These are phyloP conservation scores for Pantelozetes paolii DNA, from an alignment of 2,888 invertebrate genomes.

Conservation along the genomic window DNA sequence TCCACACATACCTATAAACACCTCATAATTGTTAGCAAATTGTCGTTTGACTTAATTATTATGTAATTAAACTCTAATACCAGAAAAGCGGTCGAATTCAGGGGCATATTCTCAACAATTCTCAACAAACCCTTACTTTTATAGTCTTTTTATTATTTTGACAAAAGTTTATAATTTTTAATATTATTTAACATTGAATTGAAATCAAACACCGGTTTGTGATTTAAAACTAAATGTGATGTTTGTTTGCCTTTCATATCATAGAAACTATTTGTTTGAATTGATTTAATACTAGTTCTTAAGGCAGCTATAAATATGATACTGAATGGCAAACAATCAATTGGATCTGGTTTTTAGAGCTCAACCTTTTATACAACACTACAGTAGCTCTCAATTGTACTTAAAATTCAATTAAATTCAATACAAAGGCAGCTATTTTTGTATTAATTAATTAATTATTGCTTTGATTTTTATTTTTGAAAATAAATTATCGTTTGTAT, in stretches of 20 bases:
- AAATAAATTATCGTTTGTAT: slow-evolving; percentile 30
- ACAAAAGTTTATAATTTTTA: not conserved
- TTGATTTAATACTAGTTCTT: slow-evolving; percentile 17
- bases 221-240: slow-evolving; percentile 30
- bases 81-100: slow-evolving; percentile 26
- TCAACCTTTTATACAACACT: not conserved
- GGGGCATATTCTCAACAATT: not conserved
- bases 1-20: not conserved
- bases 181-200: not conserved
- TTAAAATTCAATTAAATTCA: not conserved
- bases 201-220: slow-evolving; percentile 10
- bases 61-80: slow-evolving; percentile 3
- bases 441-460: not conserved
- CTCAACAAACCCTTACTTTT: not conserved
- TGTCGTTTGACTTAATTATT: not conserved
- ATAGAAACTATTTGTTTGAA: slow-evolving; percentile 19
- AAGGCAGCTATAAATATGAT: slow-evolving; percentile 36
- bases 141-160: not conserved
- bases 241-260: slow-evolving; percentile 31
- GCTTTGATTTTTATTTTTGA: too few relatives aligned
- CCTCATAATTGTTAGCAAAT: slow-evolving; percentile 1
- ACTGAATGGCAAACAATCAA: slow-evolving; percentile 22
- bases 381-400: not conserved
- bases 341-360: slow-evolving; percentile 31
- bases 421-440: slow-evolving; percentile 35